Conservation (phyloP, 2,888 invertebrate genomes). For the Seira ritae region DNA sequence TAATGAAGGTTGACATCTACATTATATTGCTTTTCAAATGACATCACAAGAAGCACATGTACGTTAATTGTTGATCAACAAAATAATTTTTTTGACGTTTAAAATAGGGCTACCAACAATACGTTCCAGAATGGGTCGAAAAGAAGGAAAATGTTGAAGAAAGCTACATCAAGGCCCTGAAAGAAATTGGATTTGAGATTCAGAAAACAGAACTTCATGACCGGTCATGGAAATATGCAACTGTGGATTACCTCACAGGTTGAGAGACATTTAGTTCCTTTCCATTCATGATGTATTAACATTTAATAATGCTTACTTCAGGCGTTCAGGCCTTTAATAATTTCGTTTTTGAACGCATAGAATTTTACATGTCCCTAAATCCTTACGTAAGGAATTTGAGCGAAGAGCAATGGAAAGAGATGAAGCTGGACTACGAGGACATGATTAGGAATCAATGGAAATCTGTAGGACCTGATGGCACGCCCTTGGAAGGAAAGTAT, state of each 20-base stretch:
- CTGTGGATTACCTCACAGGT: slow-evolving; percentile 52
- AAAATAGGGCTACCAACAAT: slow-evolving; percentile 63
- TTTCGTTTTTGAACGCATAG: slow-evolving; percentile 41
- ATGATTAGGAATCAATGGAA: slow-evolving; percentile 25
- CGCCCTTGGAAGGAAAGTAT: slow-evolving; percentile 41
- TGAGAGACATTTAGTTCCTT: no score
- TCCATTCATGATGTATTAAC: no score
- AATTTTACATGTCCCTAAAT: slow-evolving; percentile 60
- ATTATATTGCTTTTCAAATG: no score
- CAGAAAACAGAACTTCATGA: slow-evolving; percentile 43
- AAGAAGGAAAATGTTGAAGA: slow-evolving; percentile 47
- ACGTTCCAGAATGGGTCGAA: slow-evolving; percentile 62
- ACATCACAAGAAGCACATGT: no score
- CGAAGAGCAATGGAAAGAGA: slow-evolving; percentile 26
- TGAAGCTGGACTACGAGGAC: slow-evolving; percentile 45
- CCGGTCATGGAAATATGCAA: slow-evolving; percentile 44
- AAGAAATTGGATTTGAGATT: slow-evolving; percentile 51
- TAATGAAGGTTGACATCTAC: slow-evolving; percentile 53
- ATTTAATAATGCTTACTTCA: not conserved
- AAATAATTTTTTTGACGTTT: not conserved
- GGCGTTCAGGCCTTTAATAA: not conserved
- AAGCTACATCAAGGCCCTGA: slow-evolving; percentile 41
- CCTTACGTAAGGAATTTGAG: slow-evolving; percentile 53
- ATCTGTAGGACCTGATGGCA: slow-evolving; percentile 31
- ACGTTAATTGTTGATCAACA: not conserved